phyloP scores from a whole-genome alignment of 2,113 vertebrate genomes.

The Barnardius zonarius region DNA sequence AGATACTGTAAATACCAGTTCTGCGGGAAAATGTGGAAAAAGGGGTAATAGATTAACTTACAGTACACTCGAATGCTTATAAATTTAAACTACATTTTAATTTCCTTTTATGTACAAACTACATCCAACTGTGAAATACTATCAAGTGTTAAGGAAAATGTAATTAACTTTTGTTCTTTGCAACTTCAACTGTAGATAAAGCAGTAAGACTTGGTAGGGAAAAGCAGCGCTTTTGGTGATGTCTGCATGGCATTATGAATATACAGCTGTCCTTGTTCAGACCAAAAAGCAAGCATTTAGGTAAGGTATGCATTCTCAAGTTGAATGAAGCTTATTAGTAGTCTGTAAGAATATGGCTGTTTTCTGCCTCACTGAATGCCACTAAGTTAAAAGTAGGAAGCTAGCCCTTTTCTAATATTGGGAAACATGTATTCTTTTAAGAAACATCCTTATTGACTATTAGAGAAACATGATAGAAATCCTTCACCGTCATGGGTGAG shows the following conservation, averaged over 20 bases:
- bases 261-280: neutral
- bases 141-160: neutral
- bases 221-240: neutral
- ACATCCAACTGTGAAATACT: neutral
- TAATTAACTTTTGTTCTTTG: neutral
- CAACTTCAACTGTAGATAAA: neutral
- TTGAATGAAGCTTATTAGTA: neutral
- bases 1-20: neutral
- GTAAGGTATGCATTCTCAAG: neutral
- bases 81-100: neutral
- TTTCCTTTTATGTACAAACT: neutral
- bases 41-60: neutral
- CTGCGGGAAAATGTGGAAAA: neutral
- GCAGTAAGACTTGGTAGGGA: neutral
- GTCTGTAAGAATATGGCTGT: neutral
- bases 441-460: neutral
- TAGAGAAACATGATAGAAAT: neutral
- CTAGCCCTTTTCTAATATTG: neutral
- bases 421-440: neutral
- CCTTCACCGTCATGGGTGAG: neutral
- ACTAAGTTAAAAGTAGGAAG: neutral
- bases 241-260: neutral
- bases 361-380: neutral
- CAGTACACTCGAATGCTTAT: neutral
- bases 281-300: neutral